A percentile compares a stretch with the other conserved stretches of the same genome.
These are phyloP conservation scores for Cecidostiba fungosa DNA, from an alignment of 2,888 invertebrate genomes.

Conservation along the genomic window DNA sequence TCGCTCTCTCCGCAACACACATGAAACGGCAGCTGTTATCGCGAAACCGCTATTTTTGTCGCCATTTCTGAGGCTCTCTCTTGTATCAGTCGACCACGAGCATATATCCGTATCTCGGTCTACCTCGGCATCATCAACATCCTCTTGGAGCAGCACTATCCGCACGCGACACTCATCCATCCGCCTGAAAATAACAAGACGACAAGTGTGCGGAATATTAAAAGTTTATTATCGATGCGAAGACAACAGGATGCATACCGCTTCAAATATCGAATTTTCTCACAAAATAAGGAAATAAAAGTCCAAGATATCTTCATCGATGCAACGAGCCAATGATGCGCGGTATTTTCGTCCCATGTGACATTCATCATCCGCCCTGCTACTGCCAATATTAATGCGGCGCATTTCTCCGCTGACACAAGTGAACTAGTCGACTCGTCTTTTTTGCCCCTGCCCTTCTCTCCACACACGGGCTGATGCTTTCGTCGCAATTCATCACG, in stretches of 20 bases:
- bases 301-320: not conserved
- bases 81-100: not conserved
- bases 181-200: not conserved
- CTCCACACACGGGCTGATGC: not conserved
- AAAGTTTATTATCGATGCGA: not conserved
- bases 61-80: not conserved
- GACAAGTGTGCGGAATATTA: not conserved
- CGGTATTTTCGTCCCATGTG: conserved; percentile 11
- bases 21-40: not conserved
- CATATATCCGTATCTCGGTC: conserved; percentile 41
- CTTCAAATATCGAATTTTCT: not conserved
- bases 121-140: conserved; percentile 46
- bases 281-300: not conserved
- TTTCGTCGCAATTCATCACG: conserved; percentile 49
- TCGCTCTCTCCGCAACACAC: not conserved
- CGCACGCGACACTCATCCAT: conserved; percentile 20
- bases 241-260: not conserved
- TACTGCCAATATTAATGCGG: conserved; percentile 31
- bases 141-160: conserved; percentile 21
- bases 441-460: conserved; percentile 18
- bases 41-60: conserved; percentile 9
- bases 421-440: conserved; percentile 20
- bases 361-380: conserved; percentile 27
- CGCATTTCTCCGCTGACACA: not conserved
- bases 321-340: not conserved